Evolutionary conservation across 2,797 vertebrate species (phyloP).

Genomic region (Emydoidea blandingii): DNA sequence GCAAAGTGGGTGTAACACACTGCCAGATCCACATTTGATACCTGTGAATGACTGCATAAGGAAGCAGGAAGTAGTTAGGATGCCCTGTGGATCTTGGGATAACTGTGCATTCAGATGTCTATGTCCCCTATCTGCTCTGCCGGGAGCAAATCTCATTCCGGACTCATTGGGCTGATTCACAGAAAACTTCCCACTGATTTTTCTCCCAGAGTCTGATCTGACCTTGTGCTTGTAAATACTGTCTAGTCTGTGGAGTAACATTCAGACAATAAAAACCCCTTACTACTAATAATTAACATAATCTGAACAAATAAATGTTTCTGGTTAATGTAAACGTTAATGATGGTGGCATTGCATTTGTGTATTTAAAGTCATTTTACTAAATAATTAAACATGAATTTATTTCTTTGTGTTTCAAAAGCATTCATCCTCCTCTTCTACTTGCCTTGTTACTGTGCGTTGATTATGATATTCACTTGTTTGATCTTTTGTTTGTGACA

Average conservation of each 20-base stretch:
- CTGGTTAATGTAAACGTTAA: slow-evolving; percentile 32
- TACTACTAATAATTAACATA: not conserved
- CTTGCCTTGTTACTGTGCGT: not conserved
- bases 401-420: slow-evolving; percentile 15
- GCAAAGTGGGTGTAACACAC: not conserved
- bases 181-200: not conserved
- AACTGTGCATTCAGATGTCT: not conserved
- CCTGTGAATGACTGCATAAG: not conserved
- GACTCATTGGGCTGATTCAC: not conserved
- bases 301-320: not conserved
- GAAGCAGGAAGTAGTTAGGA: not conserved
- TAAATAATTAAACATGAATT: slow-evolving; percentile 50
- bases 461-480: not conserved
- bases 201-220: not conserved
- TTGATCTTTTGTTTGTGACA: slow-evolving; percentile 21
- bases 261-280: not conserved
- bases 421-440: not conserved
- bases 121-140: not conserved
- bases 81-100: not conserved
- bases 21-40: not conserved
- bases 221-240: not conserved
- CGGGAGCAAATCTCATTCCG: not conserved
- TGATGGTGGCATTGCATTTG: not conserved
- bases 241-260: not conserved
- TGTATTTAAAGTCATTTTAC: slow-evolving; percentile 44